Conservation (phyloP, 2,113 vertebrate species). For the Rissa tridactyla region DNA sequence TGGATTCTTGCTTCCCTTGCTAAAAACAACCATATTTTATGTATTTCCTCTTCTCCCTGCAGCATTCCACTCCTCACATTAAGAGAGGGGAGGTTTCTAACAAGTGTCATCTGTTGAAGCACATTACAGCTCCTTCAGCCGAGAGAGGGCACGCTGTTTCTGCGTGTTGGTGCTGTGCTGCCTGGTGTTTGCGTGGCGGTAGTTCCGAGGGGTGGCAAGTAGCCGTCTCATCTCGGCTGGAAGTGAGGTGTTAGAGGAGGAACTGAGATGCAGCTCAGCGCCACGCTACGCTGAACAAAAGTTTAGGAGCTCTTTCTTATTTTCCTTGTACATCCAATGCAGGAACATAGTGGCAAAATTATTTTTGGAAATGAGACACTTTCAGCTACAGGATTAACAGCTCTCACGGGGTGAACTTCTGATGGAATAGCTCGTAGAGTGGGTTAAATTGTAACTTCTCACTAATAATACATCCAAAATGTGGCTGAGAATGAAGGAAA, state of each 20-base stretch:
- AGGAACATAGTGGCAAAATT: not conserved
- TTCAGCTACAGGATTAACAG: not conserved
- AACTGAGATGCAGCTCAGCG: not conserved
- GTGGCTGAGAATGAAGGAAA: not conserved
- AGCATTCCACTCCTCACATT: not conserved
- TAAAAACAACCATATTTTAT: not conserved
- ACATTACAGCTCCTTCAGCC: not conserved
- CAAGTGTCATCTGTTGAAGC: not conserved
- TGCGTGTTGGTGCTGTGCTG: not conserved
- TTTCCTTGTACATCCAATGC: not conserved
- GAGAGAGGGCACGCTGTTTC: not conserved
- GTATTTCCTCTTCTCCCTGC: not conserved
- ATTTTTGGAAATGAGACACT: not conserved
- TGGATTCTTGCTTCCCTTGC: not conserved
- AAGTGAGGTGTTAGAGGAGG: not conserved
- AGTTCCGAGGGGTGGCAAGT: not conserved
- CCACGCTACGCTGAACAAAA: not conserved
- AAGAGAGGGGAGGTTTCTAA: not conserved
- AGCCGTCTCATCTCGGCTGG: fast-evolving
- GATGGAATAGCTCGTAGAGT: not conserved
- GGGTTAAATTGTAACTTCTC: not conserved
- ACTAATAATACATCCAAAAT: not conserved
- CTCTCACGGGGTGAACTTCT: not conserved
- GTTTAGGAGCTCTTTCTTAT: not conserved
- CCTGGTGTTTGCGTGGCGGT: fast-evolving